These are phyloP conservation scores for Pipistrellus kuhlii DNA, from an alignment of 2,797 vertebrate species.

Conservation along the genomic window DNA sequence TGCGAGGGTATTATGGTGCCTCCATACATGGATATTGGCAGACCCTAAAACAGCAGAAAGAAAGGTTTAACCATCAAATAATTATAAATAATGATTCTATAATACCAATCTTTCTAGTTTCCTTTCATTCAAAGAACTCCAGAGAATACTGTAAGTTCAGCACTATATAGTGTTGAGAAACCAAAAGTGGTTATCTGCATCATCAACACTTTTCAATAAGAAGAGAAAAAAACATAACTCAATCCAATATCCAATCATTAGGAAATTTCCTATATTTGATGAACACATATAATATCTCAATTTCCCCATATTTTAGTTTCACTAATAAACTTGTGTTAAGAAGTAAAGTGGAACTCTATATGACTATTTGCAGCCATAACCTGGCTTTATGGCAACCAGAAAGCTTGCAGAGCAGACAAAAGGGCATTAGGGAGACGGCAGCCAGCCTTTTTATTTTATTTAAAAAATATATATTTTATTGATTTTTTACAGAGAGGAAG, in stretches of 20 bases:
- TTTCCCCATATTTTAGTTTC: slow-evolving; percentile 60
- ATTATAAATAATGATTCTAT: background rate
- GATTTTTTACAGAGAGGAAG: too few species aligned
- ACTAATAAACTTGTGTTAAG: slow-evolving; percentile 50
- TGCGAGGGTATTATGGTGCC: slow-evolving; percentile 97
- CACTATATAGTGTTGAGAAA: slow-evolving; percentile 21
- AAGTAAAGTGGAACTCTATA: slow-evolving; percentile 28
- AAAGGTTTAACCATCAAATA: background rate
- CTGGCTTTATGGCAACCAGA: background rate
- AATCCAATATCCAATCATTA: slow-evolving; percentile 34
- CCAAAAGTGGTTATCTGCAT: slow-evolving; percentile 17
- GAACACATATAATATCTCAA: slow-evolving; percentile 41
- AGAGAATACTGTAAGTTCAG: slow-evolving; percentile 17
- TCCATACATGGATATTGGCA: slow-evolving; percentile 98
- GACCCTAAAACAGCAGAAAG: slow-evolving; percentile 88
- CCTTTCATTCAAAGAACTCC: slow-evolving; percentile 49
- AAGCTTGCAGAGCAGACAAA: slow-evolving; percentile 34
- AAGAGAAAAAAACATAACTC: background rate
- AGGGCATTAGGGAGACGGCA: background rate
- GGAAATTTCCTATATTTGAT: slow-evolving; percentile 44
- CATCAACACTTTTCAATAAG: slow-evolving; percentile 26
- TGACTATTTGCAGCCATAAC: background rate
- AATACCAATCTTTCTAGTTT: slow-evolving; percentile 16
- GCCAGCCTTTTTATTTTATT: background rate
- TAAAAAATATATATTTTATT: background rate